Evolutionary conservation across 1,140 invertebrate species (phyloP).

Genomic region (Sycophila sp.): DNA sequence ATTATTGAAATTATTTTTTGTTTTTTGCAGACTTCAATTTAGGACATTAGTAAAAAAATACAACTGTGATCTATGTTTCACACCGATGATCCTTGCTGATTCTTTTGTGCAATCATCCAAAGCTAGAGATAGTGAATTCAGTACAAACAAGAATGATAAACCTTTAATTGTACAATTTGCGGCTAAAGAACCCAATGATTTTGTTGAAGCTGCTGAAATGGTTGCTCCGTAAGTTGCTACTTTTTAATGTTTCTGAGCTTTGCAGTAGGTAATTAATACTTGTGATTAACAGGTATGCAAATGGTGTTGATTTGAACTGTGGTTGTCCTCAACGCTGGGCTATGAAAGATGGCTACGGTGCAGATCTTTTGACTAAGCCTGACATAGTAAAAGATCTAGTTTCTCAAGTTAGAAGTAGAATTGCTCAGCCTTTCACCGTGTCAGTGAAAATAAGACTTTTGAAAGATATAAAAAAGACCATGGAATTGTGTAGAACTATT

Average conservation of each 20-base stretch:
- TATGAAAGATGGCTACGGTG: constrained; percentile 89
- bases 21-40: constrained; percentile 78
- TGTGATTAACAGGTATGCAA: constrained; percentile 71
- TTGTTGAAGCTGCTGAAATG: constrained; percentile 85
- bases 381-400: constrained; percentile 86
- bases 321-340: constrained; percentile 98
- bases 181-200: constrained; percentile 84
- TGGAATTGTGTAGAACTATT: constrained; percentile 80
- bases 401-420: constrained; percentile 75
- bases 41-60: constrained; percentile 84
- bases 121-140: constrained; percentile 90
- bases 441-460: constrained; percentile 92
- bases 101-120: constrained; percentile 90
- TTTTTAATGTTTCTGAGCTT: not conserved
- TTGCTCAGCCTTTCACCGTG: constrained; percentile 82
- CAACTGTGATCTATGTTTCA: constrained; percentile 90
- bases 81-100: constrained; percentile 96
- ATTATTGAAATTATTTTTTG: not conserved
- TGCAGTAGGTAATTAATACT: not conserved
- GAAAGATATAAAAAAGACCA: constrained; percentile 70
- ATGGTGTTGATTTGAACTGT: constrained; percentile 96
- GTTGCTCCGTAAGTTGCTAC: constrained; percentile 79
- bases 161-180: constrained; percentile 96
- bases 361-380: constrained; percentile 84
- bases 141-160: constrained; percentile 79